A percentile compares a stretch with the other conserved stretches of the same genome.
Evolutionary conservation across 2,797 vertebrate species (phyloP).

Genomic region (Streptopelia turtur): DNA sequence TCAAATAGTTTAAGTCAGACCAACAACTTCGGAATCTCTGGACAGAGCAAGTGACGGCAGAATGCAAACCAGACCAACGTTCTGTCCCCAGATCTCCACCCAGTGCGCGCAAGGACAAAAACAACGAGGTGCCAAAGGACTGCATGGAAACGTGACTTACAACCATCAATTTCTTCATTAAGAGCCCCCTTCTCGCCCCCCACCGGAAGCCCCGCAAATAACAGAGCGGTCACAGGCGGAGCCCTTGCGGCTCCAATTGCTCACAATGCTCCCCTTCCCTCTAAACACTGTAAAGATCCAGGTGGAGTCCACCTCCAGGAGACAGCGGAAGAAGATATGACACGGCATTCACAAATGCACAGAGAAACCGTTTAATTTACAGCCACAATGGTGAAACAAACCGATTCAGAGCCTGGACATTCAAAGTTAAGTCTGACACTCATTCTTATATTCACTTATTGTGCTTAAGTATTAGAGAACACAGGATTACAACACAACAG

Average conservation of each 20-base stretch:
- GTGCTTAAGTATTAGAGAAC: constrained; percentile 73
- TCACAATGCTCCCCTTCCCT: constrained; percentile 28
- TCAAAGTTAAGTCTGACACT: constrained; percentile 75
- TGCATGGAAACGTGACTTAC: background rate
- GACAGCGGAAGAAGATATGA: constrained; percentile 65
- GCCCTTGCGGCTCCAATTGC: background rate
- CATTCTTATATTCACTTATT: constrained; percentile 72
- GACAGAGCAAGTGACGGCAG: background rate
- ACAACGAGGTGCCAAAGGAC: background rate
- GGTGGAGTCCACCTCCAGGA: constrained; percentile 33
- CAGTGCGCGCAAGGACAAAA: background rate
- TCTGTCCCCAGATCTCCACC: background rate
- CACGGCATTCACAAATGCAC: constrained; percentile 70
- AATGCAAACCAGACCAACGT: background rate
- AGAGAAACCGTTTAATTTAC: constrained; percentile 76
- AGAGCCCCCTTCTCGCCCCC: background rate
- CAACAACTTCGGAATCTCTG: background rate
- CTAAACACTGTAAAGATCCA: background rate
- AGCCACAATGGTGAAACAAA: constrained; percentile 74
- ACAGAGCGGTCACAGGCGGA: background rate
- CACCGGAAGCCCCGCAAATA: constrained; percentile 8
- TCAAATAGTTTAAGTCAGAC: background rate
- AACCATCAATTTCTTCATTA: background rate
- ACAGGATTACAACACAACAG: constrained; percentile 59
- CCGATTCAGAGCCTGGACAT: constrained; percentile 71